phyloP scores from a whole-genome alignment of 2,113 vertebrate species.

The Coregonus clupeaformis region DNA sequence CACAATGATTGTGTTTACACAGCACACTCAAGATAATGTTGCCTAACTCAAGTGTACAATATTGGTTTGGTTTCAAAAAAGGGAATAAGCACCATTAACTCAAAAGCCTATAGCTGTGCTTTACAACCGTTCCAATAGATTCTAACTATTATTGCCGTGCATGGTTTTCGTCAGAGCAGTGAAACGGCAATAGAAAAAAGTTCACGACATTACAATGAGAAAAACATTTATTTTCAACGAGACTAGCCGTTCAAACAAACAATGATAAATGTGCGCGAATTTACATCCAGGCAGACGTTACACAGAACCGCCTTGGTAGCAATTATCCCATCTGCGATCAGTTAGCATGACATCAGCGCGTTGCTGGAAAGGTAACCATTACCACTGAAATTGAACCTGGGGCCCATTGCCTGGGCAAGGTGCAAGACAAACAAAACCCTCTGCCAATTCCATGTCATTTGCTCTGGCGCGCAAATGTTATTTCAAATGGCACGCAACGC shows the following conservation, averaged over 20 bases:
- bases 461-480: neutral
- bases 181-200: neutral
- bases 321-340: conserved; percentile 44
- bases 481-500: conserved; percentile 13
- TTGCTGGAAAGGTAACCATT: conserved; percentile 28
- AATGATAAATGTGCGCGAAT: neutral
- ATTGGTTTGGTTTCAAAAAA: neutral
- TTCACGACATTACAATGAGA: neutral
- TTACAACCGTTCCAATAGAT: neutral
- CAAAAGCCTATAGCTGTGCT: neutral
- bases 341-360: conserved; percentile 48
- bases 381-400: conserved; percentile 25
- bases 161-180: neutral
- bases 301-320: conserved; percentile 1
- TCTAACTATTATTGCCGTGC: neutral
- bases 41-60: neutral
- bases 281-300: neutral
- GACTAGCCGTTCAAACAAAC: neutral
- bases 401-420: conserved; percentile 32
- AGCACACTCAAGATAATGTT: neutral
- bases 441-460: conserved; percentile 24
- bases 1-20: neutral
- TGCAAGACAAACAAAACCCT: neutral
- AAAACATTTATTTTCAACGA: neutral
- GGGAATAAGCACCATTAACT: neutral